Evolutionary conservation across 2,797 vertebrate species (phyloP).

Genomic region (Rhynchotus rufescens): DNA sequence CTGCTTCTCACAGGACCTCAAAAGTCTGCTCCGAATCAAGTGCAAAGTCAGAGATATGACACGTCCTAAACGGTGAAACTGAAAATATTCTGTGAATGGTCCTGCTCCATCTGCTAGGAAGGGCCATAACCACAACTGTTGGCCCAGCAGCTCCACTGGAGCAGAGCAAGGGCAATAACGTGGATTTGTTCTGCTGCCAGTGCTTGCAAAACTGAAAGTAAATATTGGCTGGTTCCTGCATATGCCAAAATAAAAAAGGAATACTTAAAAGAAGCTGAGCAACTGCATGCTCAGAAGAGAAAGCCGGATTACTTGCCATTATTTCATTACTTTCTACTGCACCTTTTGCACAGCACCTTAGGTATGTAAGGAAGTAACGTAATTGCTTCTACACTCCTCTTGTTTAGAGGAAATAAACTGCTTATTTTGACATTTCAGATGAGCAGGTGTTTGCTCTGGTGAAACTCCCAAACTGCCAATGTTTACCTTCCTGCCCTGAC

Average conservation of each 20-base stretch:
- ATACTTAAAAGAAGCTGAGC: not conserved
- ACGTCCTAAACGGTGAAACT: not conserved
- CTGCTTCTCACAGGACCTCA: not conserved
- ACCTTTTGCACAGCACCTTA: not conserved
- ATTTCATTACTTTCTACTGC: not conserved
- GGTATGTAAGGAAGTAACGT: accelerated
- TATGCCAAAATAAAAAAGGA: not conserved
- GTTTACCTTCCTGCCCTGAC: conserved; percentile 8
- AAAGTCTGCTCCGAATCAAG: not conserved
- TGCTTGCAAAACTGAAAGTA: not conserved
- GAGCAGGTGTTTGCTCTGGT: not conserved
- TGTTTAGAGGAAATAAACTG: not conserved
- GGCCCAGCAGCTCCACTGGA: not conserved
- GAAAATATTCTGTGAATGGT: not conserved
- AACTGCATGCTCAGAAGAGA: not conserved
- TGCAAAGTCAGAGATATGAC: not conserved
- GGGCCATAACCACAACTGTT: not conserved
- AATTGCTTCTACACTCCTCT: not conserved
- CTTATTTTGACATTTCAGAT: not conserved
- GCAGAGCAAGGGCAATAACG: not conserved
- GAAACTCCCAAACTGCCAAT: conserved; percentile 3
- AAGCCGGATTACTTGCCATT: not conserved
- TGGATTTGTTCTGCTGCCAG: not conserved
- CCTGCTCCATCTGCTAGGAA: not conserved
- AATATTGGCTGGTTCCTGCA: not conserved